Evolutionary conservation across 2,888 invertebrate species (phyloP), one percentile per base, ranked within the genome.

Genomic region (Hybos culiciformis): DNA sequence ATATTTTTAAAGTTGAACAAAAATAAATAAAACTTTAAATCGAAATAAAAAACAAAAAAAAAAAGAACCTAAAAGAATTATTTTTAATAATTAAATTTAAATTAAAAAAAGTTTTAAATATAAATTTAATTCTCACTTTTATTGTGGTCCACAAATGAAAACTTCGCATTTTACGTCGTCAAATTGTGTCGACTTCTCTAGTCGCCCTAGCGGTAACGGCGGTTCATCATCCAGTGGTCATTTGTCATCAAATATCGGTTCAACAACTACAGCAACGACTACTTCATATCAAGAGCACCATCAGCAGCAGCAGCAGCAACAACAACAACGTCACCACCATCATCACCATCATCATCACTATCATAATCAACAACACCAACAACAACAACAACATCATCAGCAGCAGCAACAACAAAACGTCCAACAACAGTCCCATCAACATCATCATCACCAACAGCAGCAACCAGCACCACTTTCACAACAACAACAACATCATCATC

Each of bases 101-200:
- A n/a, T n/a, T n/a, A n/a, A n/a, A n/a, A n/a, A n/a, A n/a, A n/a
- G n/a, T n/a, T n/a, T n/a, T n/a, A n/a, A n/a, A n/a, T n/a, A n/a
- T n/a, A n/a, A n/a, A n/a, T n/a, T n/a, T n/a, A n/a, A n/a, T n/a
- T n/a, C n/a, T n/a, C n/a, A n/a, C 12, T 37, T 37, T 37, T 21
- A 9, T 36, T n/a, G 20, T n/a, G 20, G 20, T 48, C 47, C 42
- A 48, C 55, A 55, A 56, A 56, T 56, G 56, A 56, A 56, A 56
- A 56, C 53, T 56, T 53, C 55, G 54, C 55, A 56, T 54, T 55
- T 53, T 51, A 51, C 51, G 51, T 54, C 54, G 52, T 53, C 51
- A 49, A 54, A 54, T 49, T 54, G 54, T n/a, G n/a, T n/a, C 55
- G 56, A 56, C 55, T 56, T 56, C 50, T 48, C 54, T 50, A 52